These are phyloP conservation scores for Hylaeus anthracinus DNA, from an alignment of 1,140 invertebrate genomes.

Conservation along the genomic window DNA sequence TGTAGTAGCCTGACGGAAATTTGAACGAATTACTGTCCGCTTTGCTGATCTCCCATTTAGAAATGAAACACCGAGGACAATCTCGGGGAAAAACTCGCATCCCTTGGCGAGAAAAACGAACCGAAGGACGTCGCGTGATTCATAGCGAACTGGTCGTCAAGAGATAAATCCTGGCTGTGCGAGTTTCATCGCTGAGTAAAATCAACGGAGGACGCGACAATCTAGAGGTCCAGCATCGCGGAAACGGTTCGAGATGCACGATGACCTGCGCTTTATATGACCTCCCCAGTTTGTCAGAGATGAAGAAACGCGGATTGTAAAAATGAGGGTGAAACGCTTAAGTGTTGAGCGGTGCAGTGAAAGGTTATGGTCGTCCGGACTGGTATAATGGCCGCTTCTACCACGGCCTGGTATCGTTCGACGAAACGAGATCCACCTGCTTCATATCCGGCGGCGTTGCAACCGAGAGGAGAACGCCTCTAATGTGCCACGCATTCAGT, in stretches of 20 bases:
- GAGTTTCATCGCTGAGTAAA: neutral
- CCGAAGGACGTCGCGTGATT: neutral
- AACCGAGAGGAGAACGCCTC: neutral
- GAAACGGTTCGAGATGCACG: neutral
- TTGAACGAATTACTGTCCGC: neutral
- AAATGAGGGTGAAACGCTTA: conserved; percentile 34
- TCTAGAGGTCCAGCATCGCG: neutral
- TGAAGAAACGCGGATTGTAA: conserved; percentile 42
- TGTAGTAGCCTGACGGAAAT: neutral
- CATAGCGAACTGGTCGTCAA: neutral
- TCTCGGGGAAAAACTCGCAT: too few species aligned
- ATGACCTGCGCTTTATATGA: neutral
- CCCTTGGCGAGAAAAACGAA: neutral
- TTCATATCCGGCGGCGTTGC: conserved; percentile 35
- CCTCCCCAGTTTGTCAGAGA: conserved; percentile 13
- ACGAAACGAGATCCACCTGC: conserved; percentile 39
- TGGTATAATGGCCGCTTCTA: conserved; percentile 30
- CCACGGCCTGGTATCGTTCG: conserved; percentile 28
- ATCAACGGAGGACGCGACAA: neutral
- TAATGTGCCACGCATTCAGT: neutral
- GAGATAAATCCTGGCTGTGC: neutral
- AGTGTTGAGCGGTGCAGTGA: conserved; percentile 32
- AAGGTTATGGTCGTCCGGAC: conserved; percentile 34
- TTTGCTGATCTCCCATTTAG: neutral
- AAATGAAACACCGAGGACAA: neutral